These are phyloP conservation scores for Caradrina kadenii DNA, from an alignment of 2,888 invertebrate species.

Conservation along the genomic window DNA sequence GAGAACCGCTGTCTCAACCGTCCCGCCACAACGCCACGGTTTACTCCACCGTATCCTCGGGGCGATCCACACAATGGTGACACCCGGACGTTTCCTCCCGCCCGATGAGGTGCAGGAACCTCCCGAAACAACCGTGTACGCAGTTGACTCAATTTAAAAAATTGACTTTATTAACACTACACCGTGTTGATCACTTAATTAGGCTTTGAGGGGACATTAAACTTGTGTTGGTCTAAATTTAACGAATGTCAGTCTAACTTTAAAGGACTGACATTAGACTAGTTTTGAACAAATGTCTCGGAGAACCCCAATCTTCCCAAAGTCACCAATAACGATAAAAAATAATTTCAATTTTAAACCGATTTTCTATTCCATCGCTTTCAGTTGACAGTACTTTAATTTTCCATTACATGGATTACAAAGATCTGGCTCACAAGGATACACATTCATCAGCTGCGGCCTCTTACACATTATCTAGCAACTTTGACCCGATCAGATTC, in stretches of 20 bases:
- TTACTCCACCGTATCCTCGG: no score
- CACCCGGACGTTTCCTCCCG: no score
- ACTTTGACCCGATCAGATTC: constrained; percentile 59
- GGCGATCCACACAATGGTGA: no score
- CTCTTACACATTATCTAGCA: constrained; percentile 27
- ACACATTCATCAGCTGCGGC: constrained; percentile 32
- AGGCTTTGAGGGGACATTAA: no score
- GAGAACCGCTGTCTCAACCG: no score
- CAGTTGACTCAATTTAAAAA: no score
- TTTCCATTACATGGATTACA: constrained; percentile 4
- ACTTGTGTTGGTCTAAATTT: no score
- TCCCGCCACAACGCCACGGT: no score
- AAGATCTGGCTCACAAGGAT: constrained; percentile 22
- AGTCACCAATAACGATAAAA: neutral
- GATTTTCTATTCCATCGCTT: constrained; percentile 17
- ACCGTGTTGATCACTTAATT: no score
- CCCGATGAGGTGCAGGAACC: no score
- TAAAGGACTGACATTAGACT: neutral
- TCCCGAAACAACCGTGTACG: no score
- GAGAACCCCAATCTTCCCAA: neutral
- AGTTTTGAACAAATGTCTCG: neutral
- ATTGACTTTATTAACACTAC: no score
- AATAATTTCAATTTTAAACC: constrained; percentile 2
- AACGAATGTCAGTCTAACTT: neutral
- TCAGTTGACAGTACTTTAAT: constrained; percentile 20